Percentiles rank a stretch among this genome's conserved stretches.
These are phyloP conservation scores for Luscinia luscinia DNA, from an alignment of 2,797 vertebrate species.

Conservation along the genomic window DNA sequence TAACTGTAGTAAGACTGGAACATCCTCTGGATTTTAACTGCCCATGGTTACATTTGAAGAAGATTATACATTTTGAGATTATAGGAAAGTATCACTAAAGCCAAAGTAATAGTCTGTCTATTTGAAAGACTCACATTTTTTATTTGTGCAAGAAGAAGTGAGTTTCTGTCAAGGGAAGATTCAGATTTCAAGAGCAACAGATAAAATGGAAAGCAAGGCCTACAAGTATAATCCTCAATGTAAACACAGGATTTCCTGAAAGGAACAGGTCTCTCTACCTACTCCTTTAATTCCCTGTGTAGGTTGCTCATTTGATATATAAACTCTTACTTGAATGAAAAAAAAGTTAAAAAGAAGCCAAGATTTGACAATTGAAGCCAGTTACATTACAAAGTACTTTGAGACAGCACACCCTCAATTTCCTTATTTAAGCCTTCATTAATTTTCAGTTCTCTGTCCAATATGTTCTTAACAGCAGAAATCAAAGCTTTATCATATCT, in stretches of 20 bases:
- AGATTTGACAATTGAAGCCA: not conserved
- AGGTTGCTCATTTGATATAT: not conserved
- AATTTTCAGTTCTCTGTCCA: not conserved
- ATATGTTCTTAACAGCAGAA: not conserved
- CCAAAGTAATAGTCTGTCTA: not conserved
- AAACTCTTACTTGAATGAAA: not conserved
- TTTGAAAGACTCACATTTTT: not conserved
- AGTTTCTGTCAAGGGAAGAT: not conserved
- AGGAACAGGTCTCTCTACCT: not conserved
- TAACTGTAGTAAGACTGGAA: not conserved
- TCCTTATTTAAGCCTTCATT: not conserved
- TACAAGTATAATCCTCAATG: not conserved
- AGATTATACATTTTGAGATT: not conserved
- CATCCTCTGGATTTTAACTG: not conserved
- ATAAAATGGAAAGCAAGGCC: not conserved
- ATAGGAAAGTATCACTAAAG: not conserved
- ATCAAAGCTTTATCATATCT: not conserved
- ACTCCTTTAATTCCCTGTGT: not conserved
- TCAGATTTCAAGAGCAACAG: not conserved
- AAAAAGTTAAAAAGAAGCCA: not conserved
- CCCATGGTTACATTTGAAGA: not conserved
- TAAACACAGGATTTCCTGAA: not conserved
- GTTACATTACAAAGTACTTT: not conserved
- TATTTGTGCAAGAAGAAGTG: rapidly evolving
- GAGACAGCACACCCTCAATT: not conserved